These are phyloP conservation scores for Hestina assimilis DNA, from an alignment of 1,140 invertebrate genomes.

Conservation along the genomic window DNA sequence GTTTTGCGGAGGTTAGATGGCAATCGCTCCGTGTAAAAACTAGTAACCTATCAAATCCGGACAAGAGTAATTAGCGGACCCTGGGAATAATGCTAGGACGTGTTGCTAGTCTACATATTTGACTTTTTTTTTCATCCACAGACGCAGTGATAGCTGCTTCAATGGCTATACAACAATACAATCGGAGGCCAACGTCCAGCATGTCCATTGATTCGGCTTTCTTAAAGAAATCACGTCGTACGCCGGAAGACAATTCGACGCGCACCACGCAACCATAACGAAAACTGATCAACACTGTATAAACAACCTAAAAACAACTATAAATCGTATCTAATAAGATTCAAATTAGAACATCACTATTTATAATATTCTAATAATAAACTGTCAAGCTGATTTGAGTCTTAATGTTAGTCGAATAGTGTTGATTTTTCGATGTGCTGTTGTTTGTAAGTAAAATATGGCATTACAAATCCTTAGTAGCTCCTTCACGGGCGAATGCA, in stretches of 20 bases:
- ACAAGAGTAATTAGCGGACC: too few species aligned
- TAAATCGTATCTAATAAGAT: slow-evolving; percentile 5
- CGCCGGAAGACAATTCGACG: slow-evolving; percentile 73
- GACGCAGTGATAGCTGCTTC: slow-evolving; percentile 11
- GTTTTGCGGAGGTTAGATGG: too few species aligned
- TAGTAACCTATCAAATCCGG: too few species aligned
- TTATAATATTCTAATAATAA: neutral
- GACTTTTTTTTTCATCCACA: neutral
- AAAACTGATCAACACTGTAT: slow-evolving; percentile 39
- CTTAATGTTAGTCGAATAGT: slow-evolving; percentile 7
- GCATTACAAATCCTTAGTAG: slow-evolving; percentile 29
- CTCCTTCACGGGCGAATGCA: slow-evolving; percentile 32
- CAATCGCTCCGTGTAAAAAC: too few species aligned
- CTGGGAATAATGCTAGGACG: too few species aligned
- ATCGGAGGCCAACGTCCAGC: slow-evolving; percentile 69
- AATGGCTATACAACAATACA: slow-evolving; percentile 39
- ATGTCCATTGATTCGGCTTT: slow-evolving; percentile 71
- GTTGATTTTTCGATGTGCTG: slow-evolving; percentile 22
- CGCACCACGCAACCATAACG: slow-evolving; percentile 64
- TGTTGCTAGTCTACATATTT: neutral
- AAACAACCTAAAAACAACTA: slow-evolving; percentile 21
- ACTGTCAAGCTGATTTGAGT: slow-evolving; percentile 12
- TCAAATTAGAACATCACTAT: slow-evolving; percentile 5
- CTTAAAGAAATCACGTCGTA: slow-evolving; percentile 74
- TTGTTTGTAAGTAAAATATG: slow-evolving; percentile 15